Base-by-base conservation (phyloP, 2,888 invertebrate species). In the Microdon myrmicae region DNA sequence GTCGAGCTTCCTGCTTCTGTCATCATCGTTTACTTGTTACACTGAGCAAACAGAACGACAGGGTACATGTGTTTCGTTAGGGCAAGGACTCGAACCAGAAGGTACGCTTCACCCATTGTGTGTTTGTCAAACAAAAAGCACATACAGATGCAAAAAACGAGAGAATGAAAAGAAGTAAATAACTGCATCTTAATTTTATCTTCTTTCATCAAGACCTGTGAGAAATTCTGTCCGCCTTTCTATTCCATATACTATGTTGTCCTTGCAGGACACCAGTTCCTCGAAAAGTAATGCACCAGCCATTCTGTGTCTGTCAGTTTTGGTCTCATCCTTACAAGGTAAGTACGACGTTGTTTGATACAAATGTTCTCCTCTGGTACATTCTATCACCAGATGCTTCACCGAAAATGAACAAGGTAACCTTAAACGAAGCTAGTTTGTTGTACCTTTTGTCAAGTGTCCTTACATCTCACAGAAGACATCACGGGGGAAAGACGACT, bases 391-490 rank as follows among this genome's bases (percentile, higher is more conserved):
- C 26, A 16, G 10, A 13, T 38, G 31, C 32, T 39, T 55, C n/a
- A n/a, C 23, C 28, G 28, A 45, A 54, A 64, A 47, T 47, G 51
- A 45, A 56, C 56, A 51, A 64, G 64, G 64, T 56, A 64, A 51
- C 51, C 64, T 35, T 64, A 64, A 56, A 56, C 64, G 51, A 64
- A 56, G 56, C 56, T 64, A 51, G 51, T 64, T 61, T 64, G 64
- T 64, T 64, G 56, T 64, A 41, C 56, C 43, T 53, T 64, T 64
- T 56, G 45, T 47, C 37, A 43, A 64, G 64, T 53, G 51, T 51
- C 41, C 56, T 51, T 51, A 37, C 35, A 44, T 37, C 41, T 51
- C 51, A 64, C 64, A 64, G 56, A 64, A 56, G 61, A 59, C 41
- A 45, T 32, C 38, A 28, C 41, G 3, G 26, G n/a, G n/a, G n/a